A percentile compares a stretch with the other conserved stretches of the same genome.
Conservation (phyloP, 2,113 vertebrate genomes). For the Helogale parvula region DNA sequence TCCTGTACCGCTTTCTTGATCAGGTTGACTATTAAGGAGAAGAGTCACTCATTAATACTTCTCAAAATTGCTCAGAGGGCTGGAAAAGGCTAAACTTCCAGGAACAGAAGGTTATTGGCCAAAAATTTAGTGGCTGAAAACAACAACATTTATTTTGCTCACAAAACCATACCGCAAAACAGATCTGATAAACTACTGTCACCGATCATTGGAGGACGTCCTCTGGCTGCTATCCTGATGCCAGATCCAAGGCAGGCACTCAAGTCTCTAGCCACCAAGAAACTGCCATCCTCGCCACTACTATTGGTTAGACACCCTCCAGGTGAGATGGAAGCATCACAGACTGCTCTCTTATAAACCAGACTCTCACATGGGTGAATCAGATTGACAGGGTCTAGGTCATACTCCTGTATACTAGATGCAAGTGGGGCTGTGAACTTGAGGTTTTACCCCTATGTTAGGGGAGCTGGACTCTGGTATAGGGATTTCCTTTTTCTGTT, state of each 20-base stretch:
- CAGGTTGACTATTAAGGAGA: background rate
- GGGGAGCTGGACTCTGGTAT: background rate
- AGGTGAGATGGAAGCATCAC: background rate
- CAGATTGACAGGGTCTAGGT: background rate
- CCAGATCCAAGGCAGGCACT: background rate
- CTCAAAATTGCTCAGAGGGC: background rate
- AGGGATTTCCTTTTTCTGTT: background rate
- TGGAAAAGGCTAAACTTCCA: background rate
- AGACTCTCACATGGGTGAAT: background rate
- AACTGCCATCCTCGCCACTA: background rate
- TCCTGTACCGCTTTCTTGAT: background rate
- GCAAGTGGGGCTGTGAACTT: background rate
- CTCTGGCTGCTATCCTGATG: background rate
- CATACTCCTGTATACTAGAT: background rate
- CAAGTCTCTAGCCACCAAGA: background rate
- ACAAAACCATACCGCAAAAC: background rate
- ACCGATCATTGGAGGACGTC: background rate
- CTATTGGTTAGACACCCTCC: background rate
- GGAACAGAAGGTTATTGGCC: background rate
- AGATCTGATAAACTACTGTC: background rate
- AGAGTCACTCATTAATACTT: conserved; percentile 18
- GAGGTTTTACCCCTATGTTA: background rate
- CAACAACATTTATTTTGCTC: no score
- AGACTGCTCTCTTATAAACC: background rate
- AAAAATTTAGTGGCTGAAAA: no score